These are phyloP conservation scores for Crotalus viridis DNA, from an alignment of 2,113 vertebrate genomes.

Conservation along the genomic window DNA sequence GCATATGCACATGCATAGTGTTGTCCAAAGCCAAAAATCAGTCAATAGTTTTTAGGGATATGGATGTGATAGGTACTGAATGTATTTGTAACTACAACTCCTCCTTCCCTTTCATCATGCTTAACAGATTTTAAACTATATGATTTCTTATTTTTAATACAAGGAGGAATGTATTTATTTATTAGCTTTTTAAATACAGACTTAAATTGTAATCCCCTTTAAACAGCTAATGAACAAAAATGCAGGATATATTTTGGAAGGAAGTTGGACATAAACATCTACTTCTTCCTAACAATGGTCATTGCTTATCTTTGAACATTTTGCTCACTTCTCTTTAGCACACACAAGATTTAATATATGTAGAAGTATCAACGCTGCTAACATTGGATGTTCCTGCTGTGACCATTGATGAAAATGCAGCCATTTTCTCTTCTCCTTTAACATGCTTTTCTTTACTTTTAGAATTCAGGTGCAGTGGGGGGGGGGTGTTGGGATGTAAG, in stretches of 20 bases:
- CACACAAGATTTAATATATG: background rate
- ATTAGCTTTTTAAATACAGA: background rate
- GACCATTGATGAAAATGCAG: too few species aligned
- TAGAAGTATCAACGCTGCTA: too few species aligned
- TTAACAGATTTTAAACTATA: background rate
- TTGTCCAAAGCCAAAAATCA: background rate
- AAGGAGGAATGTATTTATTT: background rate
- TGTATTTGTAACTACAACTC: background rate
- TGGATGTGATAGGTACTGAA: background rate
- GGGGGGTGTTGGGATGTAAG: too few species aligned
- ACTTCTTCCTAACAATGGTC: background rate
- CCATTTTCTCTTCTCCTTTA: too few species aligned
- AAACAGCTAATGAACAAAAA: background rate
- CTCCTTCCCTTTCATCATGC: background rate
- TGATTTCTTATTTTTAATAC: background rate
- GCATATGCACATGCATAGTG: background rate
- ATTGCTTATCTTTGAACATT: background rate
- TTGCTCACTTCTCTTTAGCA: background rate
- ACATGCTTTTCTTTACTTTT: too few species aligned
- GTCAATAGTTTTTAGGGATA: background rate
- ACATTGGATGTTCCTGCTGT: too few species aligned
- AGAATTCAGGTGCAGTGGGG: too few species aligned
- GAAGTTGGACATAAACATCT: background rate
- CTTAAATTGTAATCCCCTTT: background rate
- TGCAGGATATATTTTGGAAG: background rate